A percentile compares a stretch with the other conserved stretches of the same genome.
Conservation (phyloP, 2,113 vertebrate genomes). For the Apodemus speciosus region DNA sequence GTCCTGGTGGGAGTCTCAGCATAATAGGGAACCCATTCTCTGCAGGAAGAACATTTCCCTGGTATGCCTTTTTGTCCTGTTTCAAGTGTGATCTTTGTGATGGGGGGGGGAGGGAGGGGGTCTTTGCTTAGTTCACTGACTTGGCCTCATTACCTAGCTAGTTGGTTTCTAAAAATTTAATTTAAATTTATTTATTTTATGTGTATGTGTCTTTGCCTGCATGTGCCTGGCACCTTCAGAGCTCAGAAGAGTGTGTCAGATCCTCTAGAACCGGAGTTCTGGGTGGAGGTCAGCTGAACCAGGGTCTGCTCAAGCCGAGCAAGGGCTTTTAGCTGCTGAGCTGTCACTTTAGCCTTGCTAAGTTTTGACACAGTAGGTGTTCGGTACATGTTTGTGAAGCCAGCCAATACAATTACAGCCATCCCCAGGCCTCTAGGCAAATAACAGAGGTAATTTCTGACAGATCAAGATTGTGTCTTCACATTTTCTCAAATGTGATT, state of each 20-base stretch:
- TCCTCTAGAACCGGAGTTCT: neutral
- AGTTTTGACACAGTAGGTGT: neutral
- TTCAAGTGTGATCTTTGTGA: neutral
- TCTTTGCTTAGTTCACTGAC: slow-evolving; percentile 1
- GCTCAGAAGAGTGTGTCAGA: neutral
- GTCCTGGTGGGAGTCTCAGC: neutral
- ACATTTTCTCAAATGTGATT: slow-evolving; percentile 27
- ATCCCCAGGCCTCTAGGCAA: neutral
- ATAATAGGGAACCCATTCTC: neutral
- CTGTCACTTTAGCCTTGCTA: neutral
- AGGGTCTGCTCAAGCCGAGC: neutral
- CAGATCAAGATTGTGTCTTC: slow-evolving; percentile 13
- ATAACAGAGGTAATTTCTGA: slow-evolving; percentile 27
- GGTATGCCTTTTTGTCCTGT: neutral
- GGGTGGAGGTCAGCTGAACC: neutral
- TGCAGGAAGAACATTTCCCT: neutral
- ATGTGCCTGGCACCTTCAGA: neutral
- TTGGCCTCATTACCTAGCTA: neutral
- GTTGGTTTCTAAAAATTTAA: neutral
- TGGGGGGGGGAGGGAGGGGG: neutral
- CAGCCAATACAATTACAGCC: neutral
- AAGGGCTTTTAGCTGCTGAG: neutral
- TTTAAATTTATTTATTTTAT: neutral
- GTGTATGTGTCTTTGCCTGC: neutral
- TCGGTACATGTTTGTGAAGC: slow-evolving; percentile 26